Conservation (phyloP, 2,113 vertebrate genomes). For the Odocoileus virginianus region DNA sequence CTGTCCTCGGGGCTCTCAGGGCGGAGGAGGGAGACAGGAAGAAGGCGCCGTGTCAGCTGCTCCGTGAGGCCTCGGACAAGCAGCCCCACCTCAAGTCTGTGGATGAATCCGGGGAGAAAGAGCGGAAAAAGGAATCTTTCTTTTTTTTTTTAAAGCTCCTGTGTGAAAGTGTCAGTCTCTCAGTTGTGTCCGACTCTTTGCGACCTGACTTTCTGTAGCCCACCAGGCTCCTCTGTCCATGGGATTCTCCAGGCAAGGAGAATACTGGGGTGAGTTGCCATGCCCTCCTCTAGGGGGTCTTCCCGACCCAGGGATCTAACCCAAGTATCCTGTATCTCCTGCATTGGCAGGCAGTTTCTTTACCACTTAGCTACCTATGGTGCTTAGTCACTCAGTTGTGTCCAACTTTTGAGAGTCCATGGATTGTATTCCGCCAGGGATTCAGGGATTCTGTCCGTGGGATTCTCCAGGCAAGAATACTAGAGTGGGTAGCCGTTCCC, state of each 20-base stretch:
- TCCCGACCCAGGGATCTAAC: background rate
- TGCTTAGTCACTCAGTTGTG: background rate
- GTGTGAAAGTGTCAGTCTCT: background rate
- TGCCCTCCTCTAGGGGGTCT: background rate
- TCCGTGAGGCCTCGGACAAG: background rate
- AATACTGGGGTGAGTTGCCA: background rate
- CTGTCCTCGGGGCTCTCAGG: background rate
- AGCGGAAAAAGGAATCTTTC: background rate
- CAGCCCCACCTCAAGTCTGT: background rate
- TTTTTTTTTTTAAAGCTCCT: background rate
- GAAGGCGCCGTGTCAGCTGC: too few relatives aligned
- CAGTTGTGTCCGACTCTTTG: background rate
- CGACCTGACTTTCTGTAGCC: background rate
- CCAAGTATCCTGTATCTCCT: background rate
- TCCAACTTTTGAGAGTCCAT: background rate
- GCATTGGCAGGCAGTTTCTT: background rate
- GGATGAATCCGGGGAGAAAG: background rate
- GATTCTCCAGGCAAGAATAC: background rate
- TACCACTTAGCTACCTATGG: background rate
- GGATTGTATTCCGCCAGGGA: background rate
- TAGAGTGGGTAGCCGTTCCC: background rate
- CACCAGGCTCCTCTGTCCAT: background rate
- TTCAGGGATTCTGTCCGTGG: background rate
- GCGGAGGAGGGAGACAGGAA: background rate
- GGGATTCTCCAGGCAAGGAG: background rate